A percentile compares a stretch with the other conserved stretches of the same genome.
Evolutionary conservation across 2,888 invertebrate species (phyloP).

Genomic region (Cephus pulcher): DNA sequence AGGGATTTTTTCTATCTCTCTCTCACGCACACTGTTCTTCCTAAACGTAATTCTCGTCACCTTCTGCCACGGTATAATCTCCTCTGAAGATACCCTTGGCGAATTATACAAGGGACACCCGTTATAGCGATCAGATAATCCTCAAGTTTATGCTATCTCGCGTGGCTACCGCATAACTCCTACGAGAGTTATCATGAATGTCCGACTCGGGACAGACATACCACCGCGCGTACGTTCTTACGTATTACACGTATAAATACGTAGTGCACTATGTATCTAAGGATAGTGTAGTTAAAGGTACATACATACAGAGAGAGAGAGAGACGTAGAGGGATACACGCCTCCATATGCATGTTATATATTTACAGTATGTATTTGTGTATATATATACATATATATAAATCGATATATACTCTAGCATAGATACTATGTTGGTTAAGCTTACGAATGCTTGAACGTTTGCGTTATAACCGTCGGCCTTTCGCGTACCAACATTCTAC

Average conservation of each 20-base stretch:
- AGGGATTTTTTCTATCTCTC: neutral
- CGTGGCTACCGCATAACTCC: constrained; percentile 46
- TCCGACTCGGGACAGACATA: constrained; percentile 13
- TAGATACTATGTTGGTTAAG: neutral
- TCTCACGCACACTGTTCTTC: neutral
- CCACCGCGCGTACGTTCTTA: constrained; percentile 6
- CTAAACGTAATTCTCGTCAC: neutral
- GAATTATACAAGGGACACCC: neutral
- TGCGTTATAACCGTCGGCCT: neutral
- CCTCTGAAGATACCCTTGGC: neutral
- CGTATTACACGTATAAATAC: constrained; percentile 2
- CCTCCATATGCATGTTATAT: neutral
- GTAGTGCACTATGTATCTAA: neutral
- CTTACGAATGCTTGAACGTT: neutral
- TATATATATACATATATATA: neutral
- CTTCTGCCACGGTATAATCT: neutral
- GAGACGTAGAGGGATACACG: neutral
- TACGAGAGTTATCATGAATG: constrained; percentile 20
- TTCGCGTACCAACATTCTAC: neutral
- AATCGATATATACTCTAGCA: neutral
- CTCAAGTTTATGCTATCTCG: constrained; percentile 49
- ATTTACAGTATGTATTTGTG: neutral
- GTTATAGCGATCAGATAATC: constrained; percentile 43
- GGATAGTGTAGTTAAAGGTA: neutral
- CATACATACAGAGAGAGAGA: constrained; percentile 8